Percentiles rank a stretch among this genome's conserved stretches.
Evolutionary conservation across 1,140 invertebrate genomes (phyloP).

Genomic region (Copidosoma floridanum): DNA sequence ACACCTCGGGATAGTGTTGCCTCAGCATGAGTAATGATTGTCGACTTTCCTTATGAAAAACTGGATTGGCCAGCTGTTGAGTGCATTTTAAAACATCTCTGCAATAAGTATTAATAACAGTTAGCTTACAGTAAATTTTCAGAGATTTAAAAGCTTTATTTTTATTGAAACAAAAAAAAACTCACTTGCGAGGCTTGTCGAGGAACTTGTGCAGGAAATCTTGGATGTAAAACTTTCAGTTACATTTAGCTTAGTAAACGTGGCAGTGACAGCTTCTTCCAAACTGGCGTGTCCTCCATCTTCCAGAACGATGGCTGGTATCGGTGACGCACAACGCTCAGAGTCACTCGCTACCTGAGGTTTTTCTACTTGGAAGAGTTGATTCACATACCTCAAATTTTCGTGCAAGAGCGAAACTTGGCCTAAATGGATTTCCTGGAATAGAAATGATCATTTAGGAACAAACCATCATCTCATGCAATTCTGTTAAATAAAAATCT

Average conservation of each 20-base stretch:
- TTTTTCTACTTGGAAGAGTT: not conserved
- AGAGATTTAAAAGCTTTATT: too few relatives aligned
- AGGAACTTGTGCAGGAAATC: too few relatives aligned
- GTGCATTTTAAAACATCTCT: conserved; percentile 64
- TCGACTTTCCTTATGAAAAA: conserved; percentile 66
- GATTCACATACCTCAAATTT: not conserved
- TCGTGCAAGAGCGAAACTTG: conserved; percentile 13
- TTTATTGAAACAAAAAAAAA: too few relatives aligned
- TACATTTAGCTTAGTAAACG: conserved; percentile 1
- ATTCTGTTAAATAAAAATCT: too few relatives aligned
- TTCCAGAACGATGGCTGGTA: conserved; percentile 37
- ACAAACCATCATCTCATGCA: too few relatives aligned
- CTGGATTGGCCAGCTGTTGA: conserved; percentile 68
- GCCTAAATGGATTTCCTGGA: too few relatives aligned
- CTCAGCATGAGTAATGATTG: conserved; percentile 76
- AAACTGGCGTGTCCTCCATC: conserved; percentile 32
- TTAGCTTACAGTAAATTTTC: too few relatives aligned
- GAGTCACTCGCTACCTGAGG: not conserved
- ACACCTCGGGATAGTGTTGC: conserved; percentile 74
- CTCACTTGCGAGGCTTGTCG: too few relatives aligned
- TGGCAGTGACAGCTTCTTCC: too few relatives aligned
- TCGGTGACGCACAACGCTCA: conserved; percentile 9
- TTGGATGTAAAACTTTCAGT: conserved; percentile 18
- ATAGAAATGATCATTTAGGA: too few relatives aligned
- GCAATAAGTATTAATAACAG: too few relatives aligned